Conservation (phyloP, 1,140 invertebrate species). For the Microplitis demolitor region DNA sequence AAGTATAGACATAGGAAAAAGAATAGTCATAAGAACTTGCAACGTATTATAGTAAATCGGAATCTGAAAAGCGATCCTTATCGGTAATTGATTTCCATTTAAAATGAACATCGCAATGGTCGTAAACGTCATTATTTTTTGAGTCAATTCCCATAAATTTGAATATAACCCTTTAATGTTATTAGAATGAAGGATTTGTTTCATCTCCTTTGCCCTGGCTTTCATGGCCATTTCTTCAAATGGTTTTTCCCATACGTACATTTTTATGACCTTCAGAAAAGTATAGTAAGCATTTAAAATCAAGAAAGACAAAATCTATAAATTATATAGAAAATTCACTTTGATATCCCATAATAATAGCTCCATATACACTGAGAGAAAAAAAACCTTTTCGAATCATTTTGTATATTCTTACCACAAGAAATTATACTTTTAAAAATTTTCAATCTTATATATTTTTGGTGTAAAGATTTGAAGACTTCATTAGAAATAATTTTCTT, state of each 20-base stretch:
- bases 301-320: too few relatives aligned
- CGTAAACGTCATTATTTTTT: slow-evolving; percentile 75
- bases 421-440: too few relatives aligned
- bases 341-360: too few relatives aligned
- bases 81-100: slow-evolving; percentile 69
- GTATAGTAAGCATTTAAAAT: too few relatives aligned
- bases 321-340: too few relatives aligned
- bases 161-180: slow-evolving; percentile 75
- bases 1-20: slow-evolving; percentile 75
- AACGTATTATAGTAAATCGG: slow-evolving; percentile 74
- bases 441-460: too few relatives aligned
- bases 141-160: slow-evolving; percentile 72
- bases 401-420: too few relatives aligned
- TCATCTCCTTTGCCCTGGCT: slow-evolving; percentile 68
- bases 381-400: too few relatives aligned
- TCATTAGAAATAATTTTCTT: too few relatives aligned
- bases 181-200: slow-evolving; percentile 70
- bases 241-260: slow-evolving; percentile 79
- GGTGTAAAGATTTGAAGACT: too few relatives aligned
- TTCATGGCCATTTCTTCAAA: slow-evolving; percentile 65
- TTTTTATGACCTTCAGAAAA: slow-evolving; percentile 70
- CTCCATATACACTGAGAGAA: too few relatives aligned
- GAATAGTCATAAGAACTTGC: slow-evolving; percentile 68
- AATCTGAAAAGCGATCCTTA: slow-evolving; percentile 67
- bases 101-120: slow-evolving; percentile 74